Percentiles rank a stretch among this genome's conserved stretches.
phyloP scores from a whole-genome alignment of 2,888 invertebrate species.

The Lomographa bimaculata region DNA sequence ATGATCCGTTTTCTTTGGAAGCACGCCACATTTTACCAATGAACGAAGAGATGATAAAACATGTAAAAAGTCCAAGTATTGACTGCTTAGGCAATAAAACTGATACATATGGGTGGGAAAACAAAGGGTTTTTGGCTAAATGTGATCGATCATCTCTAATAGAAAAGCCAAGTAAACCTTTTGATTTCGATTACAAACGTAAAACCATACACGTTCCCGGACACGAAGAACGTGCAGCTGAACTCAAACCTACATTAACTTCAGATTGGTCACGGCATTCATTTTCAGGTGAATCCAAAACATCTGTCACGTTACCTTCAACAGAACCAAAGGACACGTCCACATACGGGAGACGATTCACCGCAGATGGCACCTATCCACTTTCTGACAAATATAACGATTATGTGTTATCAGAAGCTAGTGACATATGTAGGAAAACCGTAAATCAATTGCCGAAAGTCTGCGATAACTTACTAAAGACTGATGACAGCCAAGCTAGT shows the following conservation, averaged over 20 bases:
- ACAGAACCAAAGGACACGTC: conserved; percentile 62
- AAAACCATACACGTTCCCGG: conserved; percentile 47
- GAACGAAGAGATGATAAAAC: conserved; percentile 52
- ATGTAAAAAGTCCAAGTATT: conserved; percentile 65
- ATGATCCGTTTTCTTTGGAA: conserved; percentile 75
- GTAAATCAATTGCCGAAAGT: conserved; percentile 66
- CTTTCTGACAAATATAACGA: conserved; percentile 73
- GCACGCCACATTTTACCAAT: conserved; percentile 46
- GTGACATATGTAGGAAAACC: conserved; percentile 69
- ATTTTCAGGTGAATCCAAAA: conserved; percentile 66
- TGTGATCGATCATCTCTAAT: conserved; percentile 53
- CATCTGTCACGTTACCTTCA: conserved; percentile 60
- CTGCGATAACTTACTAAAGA: conserved; percentile 68
- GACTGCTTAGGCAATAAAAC: conserved; percentile 74
- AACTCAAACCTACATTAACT: conserved; percentile 43
- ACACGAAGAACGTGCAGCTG: conserved; percentile 42
- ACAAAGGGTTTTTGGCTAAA: conserved; percentile 76
- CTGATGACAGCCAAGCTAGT: conserved; percentile 78
- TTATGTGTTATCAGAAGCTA: conserved; percentile 66
- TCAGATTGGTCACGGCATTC: conserved; percentile 66
- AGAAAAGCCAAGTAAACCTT: conserved; percentile 46
- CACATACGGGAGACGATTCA: conserved; percentile 56
- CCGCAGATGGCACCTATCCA: conserved; percentile 64
- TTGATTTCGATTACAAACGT: conserved; percentile 48
- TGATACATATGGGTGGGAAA: conserved; percentile 79